A percentile compares a stretch with the other conserved stretches of the same genome.
Evolutionary conservation across 35 echinoderm and acorn worm species (phyloP).

Genomic region (Patiria miniata): DNA sequence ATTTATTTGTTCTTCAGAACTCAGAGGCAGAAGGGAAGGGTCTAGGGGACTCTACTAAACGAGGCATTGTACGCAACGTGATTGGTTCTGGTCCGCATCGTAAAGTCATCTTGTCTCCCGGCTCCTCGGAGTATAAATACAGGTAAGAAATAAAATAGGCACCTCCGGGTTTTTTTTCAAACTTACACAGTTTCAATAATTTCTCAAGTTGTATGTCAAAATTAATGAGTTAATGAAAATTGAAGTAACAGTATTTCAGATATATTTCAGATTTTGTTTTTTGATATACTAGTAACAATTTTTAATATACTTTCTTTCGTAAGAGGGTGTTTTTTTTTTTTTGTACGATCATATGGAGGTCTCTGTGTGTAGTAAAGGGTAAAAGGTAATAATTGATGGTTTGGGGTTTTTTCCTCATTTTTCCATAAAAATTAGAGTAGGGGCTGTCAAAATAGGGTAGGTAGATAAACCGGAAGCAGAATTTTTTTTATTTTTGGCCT

Average conservation of each 20-base stretch:
- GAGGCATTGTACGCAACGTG: constrained; percentile 76
- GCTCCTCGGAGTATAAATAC: constrained; percentile 70
- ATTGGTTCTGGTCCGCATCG: constrained; percentile 82
- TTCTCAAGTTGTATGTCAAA: neutral
- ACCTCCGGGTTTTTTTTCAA: neutral
- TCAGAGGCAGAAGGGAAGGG: constrained; percentile 69
- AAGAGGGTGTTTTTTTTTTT: too few relatives aligned
- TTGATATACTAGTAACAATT: too few relatives aligned
- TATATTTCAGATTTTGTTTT: too few relatives aligned
- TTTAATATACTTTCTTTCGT: too few relatives aligned
- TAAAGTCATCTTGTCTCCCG: constrained; percentile 76
- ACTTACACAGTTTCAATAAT: neutral
- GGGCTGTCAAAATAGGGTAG: too few relatives aligned
- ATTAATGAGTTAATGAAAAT: neutral
- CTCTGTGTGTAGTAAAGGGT: too few relatives aligned
- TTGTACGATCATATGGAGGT: too few relatives aligned
- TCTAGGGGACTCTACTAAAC: constrained; percentile 47
- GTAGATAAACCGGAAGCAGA: too few relatives aligned
- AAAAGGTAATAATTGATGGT: too few relatives aligned
- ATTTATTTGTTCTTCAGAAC: constrained; percentile 22
- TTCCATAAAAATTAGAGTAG: too few relatives aligned
- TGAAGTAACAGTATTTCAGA: neutral
- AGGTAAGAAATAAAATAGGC: constrained; percentile 60
- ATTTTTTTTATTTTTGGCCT: too few relatives aligned
- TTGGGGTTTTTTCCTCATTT: too few relatives aligned